phyloP scores from a whole-genome alignment of 2,113 vertebrate genomes.

The Euleptes europaea region DNA sequence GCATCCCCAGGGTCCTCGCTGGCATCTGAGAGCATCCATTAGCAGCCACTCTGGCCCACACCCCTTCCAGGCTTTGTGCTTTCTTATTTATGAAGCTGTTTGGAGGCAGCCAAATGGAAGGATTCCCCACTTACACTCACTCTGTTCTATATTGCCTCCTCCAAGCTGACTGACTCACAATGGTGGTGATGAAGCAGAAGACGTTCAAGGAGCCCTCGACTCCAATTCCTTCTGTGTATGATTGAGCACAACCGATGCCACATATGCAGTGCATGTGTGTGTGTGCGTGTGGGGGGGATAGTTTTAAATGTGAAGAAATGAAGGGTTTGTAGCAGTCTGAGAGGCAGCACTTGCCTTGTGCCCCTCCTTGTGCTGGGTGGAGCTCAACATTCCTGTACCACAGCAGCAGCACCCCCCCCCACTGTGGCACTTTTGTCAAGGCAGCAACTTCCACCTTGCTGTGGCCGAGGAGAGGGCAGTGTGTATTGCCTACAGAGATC shows the following conservation, averaged over 20 bases:
- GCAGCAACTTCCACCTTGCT: too few relatives aligned
- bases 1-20: slow-evolving; percentile 39
- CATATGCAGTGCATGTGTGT: background rate
- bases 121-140: background rate
- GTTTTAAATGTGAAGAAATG: background rate
- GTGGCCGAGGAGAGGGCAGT: background rate
- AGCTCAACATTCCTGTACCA: background rate
- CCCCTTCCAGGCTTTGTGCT: slow-evolving; percentile 25
- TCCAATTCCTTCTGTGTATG: background rate
- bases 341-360: background rate
- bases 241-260: background rate
- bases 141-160: background rate
- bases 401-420: background rate
- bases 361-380: background rate
- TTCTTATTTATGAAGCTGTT: slow-evolving; percentile 38
- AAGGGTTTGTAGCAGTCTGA: background rate
- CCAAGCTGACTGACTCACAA: slow-evolving; percentile 9
- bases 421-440: too few relatives aligned
- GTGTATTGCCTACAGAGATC: background rate
- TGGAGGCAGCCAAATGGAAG: slow-evolving; percentile 34
- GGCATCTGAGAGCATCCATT: slow-evolving; percentile 49
- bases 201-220: background rate
- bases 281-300: background rate
- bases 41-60: slow-evolving; percentile 3
- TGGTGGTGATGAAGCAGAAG: background rate